These are phyloP conservation scores for Hirundo rustica DNA, from an alignment of 2,797 vertebrate genomes.

Conservation along the genomic window DNA sequence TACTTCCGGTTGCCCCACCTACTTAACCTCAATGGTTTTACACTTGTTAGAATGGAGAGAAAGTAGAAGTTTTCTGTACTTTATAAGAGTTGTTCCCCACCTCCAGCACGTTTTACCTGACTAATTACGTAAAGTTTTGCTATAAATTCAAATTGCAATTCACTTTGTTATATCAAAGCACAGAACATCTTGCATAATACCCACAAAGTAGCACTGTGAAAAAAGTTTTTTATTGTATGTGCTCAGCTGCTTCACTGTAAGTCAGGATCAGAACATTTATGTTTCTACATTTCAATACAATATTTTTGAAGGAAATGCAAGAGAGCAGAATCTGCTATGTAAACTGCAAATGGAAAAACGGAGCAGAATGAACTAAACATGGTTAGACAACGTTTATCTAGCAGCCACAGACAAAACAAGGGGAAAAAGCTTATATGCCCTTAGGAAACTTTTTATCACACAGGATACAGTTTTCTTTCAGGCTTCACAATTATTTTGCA, in stretches of 20 bases:
- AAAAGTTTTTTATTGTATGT: slow-evolving; percentile 5
- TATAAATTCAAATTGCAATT: slow-evolving; percentile 9
- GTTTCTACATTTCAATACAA: background rate
- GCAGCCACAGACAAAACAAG: background rate
- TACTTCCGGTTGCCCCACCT: slow-evolving; percentile 90
- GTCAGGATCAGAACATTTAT: background rate
- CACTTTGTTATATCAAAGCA: slow-evolving; percentile 4
- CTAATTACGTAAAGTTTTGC: background rate
- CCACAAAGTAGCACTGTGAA: background rate
- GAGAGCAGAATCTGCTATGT: slow-evolving; percentile 6
- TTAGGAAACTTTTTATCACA: background rate
- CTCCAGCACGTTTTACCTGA: slow-evolving; percentile 18
- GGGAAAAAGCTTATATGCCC: background rate
- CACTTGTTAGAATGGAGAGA: slow-evolving; percentile 76
- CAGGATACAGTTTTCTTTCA: background rate
- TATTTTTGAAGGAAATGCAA: slow-evolving; percentile 1
- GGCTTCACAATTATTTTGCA: background rate
- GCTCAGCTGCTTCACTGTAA: slow-evolving; percentile 11
- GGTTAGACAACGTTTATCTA: slow-evolving; percentile 17
- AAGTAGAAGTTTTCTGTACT: slow-evolving; percentile 51
- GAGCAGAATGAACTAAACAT: slow-evolving; percentile 11
- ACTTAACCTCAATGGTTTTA: slow-evolving; percentile 89
- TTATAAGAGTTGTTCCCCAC: slow-evolving; percentile 41
- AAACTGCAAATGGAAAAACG: slow-evolving; percentile 16
- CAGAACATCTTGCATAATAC: slow-evolving; percentile 7